Evolutionary conservation across 2,113 vertebrate genomes (phyloP).

Genomic region (Eleginops maclovinus): DNA sequence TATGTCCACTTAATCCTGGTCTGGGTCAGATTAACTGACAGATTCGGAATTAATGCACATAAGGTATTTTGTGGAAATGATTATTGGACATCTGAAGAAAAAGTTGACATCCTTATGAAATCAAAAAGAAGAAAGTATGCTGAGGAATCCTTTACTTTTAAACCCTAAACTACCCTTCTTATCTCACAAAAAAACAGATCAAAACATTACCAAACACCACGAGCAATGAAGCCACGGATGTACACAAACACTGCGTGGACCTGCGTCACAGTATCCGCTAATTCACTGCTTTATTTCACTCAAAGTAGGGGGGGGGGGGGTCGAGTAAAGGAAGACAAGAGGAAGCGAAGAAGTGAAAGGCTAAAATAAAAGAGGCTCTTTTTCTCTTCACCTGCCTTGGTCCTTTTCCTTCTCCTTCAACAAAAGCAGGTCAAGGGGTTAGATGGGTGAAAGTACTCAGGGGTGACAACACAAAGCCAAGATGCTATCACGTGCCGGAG

Average conservation of each 20-base stretch:
- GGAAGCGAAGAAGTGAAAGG: slow-evolving; percentile 8
- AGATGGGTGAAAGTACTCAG: slow-evolving; percentile 35
- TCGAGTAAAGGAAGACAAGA: not conserved
- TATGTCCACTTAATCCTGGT: too few relatives aligned
- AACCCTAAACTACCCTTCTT: not conserved
- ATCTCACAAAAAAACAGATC: slow-evolving; percentile 23
- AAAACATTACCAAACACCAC: slow-evolving; percentile 32
- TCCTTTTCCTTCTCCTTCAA: not conserved
- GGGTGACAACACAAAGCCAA: slow-evolving; percentile 53
- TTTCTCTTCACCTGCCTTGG: not conserved
- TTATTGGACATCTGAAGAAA: too few relatives aligned
- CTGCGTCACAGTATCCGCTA: slow-evolving; percentile 38
- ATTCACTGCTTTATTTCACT: slow-evolving; percentile 52
- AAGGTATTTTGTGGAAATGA: too few relatives aligned
- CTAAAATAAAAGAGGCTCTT: slow-evolving; percentile 8
- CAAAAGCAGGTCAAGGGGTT: slow-evolving; percentile 55
- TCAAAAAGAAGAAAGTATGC: not conserved
- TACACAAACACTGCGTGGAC: slow-evolving; percentile 52
- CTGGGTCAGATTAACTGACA: too few relatives aligned
- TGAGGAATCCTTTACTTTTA: not conserved
- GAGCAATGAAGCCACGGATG: slow-evolving; percentile 48
- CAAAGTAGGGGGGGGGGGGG: not conserved
- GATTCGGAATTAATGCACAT: too few relatives aligned
- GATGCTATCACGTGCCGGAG: slow-evolving; percentile 67
- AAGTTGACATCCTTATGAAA: too few relatives aligned